Evolutionary conservation across 1,140 invertebrate species (phyloP).

Genomic region (Drosophila takahashii): DNA sequence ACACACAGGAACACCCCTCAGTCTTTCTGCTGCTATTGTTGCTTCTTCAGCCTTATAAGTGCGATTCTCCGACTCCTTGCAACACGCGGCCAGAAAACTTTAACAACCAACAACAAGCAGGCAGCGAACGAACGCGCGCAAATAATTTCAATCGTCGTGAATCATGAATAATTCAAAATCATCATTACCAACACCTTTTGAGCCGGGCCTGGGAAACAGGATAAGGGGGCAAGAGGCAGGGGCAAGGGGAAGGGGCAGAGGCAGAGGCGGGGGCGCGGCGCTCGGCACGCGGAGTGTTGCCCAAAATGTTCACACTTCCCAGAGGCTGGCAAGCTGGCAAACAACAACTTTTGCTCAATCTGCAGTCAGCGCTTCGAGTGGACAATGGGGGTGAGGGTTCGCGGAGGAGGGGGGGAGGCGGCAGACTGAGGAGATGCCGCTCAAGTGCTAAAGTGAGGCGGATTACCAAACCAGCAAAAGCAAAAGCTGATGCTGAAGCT

Average conservation of each 20-base stretch:
- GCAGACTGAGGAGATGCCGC: slow-evolving; percentile 62
- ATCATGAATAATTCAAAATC: slow-evolving; percentile 83
- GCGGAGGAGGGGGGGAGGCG: slow-evolving; percentile 9
- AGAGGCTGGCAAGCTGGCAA: slow-evolving; percentile 59
- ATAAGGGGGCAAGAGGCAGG: not conserved
- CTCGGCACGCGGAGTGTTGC: slow-evolving; percentile 67
- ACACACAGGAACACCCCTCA: slow-evolving; percentile 33
- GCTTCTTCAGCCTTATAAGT: slow-evolving; percentile 71
- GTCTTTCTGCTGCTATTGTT: slow-evolving; percentile 54
- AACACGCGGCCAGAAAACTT: slow-evolving; percentile 75
- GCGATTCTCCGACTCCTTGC: slow-evolving; percentile 52
- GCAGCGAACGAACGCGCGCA: slow-evolving; percentile 57
- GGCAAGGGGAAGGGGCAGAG: not conserved
- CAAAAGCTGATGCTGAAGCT: slow-evolving; percentile 45
- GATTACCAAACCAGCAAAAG: slow-evolving; percentile 73
- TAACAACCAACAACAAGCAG: slow-evolving; percentile 59
- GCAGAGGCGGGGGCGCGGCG: not conserved
- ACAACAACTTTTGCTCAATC: slow-evolving; percentile 80
- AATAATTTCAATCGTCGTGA: slow-evolving; percentile 83
- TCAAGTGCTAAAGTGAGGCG: slow-evolving; percentile 82
- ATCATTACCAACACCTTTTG: slow-evolving; percentile 83
- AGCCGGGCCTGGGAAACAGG: slow-evolving; percentile 58
- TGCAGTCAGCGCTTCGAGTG: slow-evolving; percentile 74
- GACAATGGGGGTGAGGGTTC: slow-evolving; percentile 52
- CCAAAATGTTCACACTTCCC: slow-evolving; percentile 83